phyloP scores from a whole-genome alignment of 2,888 invertebrate species.

The Kuschelorhynchus macadamiae region DNA sequence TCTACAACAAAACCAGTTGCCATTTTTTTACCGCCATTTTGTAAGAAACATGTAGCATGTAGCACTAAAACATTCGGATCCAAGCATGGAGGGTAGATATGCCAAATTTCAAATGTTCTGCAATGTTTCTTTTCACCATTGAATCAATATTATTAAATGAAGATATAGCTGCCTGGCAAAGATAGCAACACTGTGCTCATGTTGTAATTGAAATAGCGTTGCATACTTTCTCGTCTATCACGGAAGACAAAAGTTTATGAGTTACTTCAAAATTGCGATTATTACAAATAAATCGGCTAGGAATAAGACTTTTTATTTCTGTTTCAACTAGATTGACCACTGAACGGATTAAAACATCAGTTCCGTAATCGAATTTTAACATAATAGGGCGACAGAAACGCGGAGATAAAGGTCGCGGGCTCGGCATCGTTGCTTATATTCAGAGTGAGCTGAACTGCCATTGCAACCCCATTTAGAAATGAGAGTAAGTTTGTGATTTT shows the following conservation, averaged over 20 bases:
- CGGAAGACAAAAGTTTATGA: not conserved
- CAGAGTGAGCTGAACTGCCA: too few relatives aligned
- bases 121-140: not conserved
- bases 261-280: too few relatives aligned
- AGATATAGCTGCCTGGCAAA: not conserved
- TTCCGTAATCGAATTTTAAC: too few relatives aligned
- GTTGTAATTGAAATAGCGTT: not conserved
- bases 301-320: too few relatives aligned
- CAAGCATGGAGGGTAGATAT: not conserved
- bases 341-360: too few relatives aligned
- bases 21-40: not conserved
- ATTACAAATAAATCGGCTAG: too few relatives aligned
- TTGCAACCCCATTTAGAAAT: too few relatives aligned
- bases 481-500: too few relatives aligned
- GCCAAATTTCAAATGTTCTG: not conserved
- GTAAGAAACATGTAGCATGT: not conserved
- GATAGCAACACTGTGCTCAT: not conserved
- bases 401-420: too few relatives aligned
- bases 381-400: too few relatives aligned
- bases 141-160: not conserved
- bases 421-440: too few relatives aligned
- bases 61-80: not conserved
- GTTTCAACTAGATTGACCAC: too few relatives aligned
- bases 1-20: not conserved
- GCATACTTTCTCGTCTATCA: constrained; percentile 1